phyloP scores from a whole-genome alignment of 37 sponge, comb jelly and placozoan species.

The Cliona cf. orientalis region DNA sequence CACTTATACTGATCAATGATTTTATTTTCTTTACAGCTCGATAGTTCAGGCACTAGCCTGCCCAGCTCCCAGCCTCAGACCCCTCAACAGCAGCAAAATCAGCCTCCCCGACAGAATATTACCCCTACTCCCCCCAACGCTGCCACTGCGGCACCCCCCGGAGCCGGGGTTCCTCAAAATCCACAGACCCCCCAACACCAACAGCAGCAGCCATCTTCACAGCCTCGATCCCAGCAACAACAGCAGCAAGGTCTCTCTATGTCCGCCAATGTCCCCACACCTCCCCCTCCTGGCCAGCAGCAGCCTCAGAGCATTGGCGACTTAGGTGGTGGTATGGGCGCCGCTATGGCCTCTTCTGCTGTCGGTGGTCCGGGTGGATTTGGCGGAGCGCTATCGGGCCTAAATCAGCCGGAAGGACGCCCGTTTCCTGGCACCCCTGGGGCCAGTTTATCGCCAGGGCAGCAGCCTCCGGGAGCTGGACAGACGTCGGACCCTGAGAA shows the following conservation, averaged over 20 bases:
- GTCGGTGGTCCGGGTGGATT: background rate
- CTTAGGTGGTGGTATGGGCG: no score
- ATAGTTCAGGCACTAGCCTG: no score
- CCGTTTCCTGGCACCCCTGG: no score
- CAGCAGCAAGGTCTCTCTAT: background rate
- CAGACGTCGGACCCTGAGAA: slow-evolving; percentile 85
- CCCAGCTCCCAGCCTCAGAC: background rate
- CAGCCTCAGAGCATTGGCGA: no score
- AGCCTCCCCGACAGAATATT: background rate
- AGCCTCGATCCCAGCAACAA: background rate
- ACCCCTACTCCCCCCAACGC: background rate
- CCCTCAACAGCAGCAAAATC: slow-evolving; percentile 9
- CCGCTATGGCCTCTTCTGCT: background rate
- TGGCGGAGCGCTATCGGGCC: no score
- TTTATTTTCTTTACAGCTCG: no score
- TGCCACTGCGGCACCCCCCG: background rate
- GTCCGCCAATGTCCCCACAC: slow-evolving; percentile 14
- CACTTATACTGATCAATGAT: no score
- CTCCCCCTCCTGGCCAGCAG: slow-evolving; percentile 32
- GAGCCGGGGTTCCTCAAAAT: background rate
- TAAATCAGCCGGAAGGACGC: no score
- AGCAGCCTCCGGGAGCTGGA: slow-evolving; percentile 13
- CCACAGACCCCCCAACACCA: background rate
- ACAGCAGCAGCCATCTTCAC: background rate
- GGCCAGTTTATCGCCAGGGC: no score